phyloP scores from a whole-genome alignment of 2,113 vertebrate genomes.

The Symphodus melops region DNA sequence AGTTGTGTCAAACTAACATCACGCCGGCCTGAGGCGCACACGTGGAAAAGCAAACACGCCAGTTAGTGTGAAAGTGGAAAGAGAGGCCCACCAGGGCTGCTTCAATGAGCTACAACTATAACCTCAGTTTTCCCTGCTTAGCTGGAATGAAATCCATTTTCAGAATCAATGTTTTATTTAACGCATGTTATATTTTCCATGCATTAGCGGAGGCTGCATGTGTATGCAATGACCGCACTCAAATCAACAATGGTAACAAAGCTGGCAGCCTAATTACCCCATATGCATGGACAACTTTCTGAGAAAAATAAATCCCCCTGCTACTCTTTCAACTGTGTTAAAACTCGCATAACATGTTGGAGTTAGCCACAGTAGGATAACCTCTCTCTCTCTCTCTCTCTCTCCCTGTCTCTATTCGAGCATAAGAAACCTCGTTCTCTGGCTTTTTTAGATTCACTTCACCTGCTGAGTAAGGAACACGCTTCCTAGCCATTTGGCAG shows the following conservation, averaged over 20 bases:
- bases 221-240: not conserved
- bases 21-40: not conserved
- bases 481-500: constrained; percentile 34
- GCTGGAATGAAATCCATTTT: constrained; percentile 15
- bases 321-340: not conserved
- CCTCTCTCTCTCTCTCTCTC: not conserved
- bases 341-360: constrained; percentile 19
- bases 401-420: not conserved
- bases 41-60: constrained; percentile 8
- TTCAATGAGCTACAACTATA: not conserved
- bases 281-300: not conserved
- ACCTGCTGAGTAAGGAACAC: constrained; percentile 21
- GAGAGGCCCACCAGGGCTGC: not conserved
- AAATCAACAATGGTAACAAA: not conserved
- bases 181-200: constrained; percentile 3
- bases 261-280: not conserved
- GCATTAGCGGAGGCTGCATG: not conserved
- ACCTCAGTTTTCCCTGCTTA: not conserved
- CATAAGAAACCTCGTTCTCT: not conserved
- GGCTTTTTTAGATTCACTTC: constrained; percentile 20
- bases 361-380: not conserved
- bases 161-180: constrained; percentile 7
- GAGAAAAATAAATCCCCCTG: not conserved
- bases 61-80: constrained; percentile 4
- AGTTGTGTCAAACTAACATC: constrained; percentile 18